Evolutionary conservation across 2,797 vertebrate genomes (phyloP).

Genomic region (Myiotriccus ornatus): DNA sequence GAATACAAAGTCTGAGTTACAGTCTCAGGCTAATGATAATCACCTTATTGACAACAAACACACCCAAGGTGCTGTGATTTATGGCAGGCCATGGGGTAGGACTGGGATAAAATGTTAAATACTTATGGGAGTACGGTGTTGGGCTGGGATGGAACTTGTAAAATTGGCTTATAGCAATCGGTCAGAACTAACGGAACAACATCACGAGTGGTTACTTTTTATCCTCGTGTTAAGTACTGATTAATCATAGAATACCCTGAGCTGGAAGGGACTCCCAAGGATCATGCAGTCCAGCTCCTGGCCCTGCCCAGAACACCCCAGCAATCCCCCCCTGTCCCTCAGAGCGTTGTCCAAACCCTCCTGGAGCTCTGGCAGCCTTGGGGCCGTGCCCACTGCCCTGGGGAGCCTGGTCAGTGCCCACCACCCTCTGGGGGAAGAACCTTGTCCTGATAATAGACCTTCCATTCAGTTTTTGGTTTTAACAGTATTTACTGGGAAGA

Average conservation of each 20-base stretch:
- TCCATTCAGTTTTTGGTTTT: background rate
- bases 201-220: background rate
- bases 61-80: background rate
- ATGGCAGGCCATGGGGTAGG: background rate
- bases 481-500: background rate
- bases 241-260: background rate
- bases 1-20: background rate
- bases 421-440: background rate
- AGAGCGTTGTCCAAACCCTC: rapidly evolving
- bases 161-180: background rate
- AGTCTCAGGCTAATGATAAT: background rate
- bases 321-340: background rate
- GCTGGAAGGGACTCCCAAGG: background rate
- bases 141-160: background rate
- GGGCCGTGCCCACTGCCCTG: background rate
- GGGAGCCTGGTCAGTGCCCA: background rate
- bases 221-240: background rate
- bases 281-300: rapidly evolving
- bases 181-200: rapidly evolving
- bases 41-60: background rate
- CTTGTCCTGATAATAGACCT: background rate
- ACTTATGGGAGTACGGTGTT: rapidly evolving
- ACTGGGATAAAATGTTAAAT: background rate
- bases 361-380: background rate
- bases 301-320: background rate